Percentiles rank a stretch among this genome's conserved stretches.
These are phyloP conservation scores for Papilio helenus DNA, from an alignment of 1,140 invertebrate species.

Conservation along the genomic window DNA sequence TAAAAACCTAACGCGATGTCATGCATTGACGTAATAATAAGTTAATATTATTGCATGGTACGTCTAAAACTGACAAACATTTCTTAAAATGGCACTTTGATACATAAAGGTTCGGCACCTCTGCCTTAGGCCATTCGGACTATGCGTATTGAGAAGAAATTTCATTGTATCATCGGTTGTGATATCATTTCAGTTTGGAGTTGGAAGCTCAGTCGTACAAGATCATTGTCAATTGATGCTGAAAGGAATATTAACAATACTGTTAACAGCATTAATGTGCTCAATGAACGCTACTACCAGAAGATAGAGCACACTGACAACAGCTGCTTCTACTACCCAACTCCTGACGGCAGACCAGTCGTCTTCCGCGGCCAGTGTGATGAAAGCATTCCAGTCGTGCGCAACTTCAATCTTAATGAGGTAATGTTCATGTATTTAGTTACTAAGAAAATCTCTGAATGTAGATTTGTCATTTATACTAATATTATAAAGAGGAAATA, in stretches of 20 bases:
- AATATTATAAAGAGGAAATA: too few relatives aligned
- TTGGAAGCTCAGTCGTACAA: constrained; percentile 66
- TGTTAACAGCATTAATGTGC: constrained; percentile 55
- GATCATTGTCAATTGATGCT: constrained; percentile 45
- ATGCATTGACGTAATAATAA: too few relatives aligned
- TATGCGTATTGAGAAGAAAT: background rate
- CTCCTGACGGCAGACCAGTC: constrained; percentile 48
- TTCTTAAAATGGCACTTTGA: too few relatives aligned
- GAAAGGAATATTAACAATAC: constrained; percentile 51
- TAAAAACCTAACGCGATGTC: too few relatives aligned
- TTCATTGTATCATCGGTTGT: background rate
- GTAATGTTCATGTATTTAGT: constrained; percentile 44
- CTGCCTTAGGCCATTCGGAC: too few relatives aligned
- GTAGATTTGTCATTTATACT: too few relatives aligned
- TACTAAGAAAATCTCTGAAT: too few relatives aligned
- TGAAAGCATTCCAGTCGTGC: constrained; percentile 52
- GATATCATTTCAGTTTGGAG: constrained; percentile 58
- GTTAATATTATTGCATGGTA: too few relatives aligned
- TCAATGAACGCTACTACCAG: constrained; percentile 60
- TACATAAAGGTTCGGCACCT: too few relatives aligned
- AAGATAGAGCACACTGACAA: constrained; percentile 50
- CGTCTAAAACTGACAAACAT: too few relatives aligned
- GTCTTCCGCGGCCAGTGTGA: constrained; percentile 62
- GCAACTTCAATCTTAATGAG: constrained; percentile 51
- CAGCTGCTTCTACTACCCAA: constrained; percentile 66